phyloP scores from a whole-genome alignment of 2,888 invertebrate genomes.

The Diploptera punctata region DNA sequence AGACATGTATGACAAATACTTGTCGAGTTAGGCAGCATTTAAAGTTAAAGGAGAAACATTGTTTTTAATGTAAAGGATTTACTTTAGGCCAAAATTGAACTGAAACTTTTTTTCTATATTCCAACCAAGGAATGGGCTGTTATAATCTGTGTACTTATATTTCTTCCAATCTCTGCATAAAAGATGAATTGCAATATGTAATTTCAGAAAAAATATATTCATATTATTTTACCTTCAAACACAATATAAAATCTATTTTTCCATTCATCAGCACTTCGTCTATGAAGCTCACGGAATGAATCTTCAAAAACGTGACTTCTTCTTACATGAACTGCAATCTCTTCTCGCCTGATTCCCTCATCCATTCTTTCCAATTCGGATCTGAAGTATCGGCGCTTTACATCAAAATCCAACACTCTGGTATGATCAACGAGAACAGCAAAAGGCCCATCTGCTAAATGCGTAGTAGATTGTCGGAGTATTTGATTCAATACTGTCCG shows the following conservation, averaged over 20 bases:
- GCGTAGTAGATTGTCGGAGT: constrained; percentile 77
- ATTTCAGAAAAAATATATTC: constrained; percentile 35
- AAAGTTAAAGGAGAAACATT: too few species aligned
- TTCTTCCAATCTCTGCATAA: too few species aligned
- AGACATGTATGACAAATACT: too few species aligned
- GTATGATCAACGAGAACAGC: constrained; percentile 88
- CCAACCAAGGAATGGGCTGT: too few species aligned
- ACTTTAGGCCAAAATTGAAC: too few species aligned
- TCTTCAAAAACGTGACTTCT: constrained; percentile 88
- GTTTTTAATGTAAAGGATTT: too few species aligned
- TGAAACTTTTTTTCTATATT: too few species aligned
- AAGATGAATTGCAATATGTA: constrained; percentile 20
- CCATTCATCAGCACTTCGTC: constrained; percentile 86
- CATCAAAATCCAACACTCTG: constrained; percentile 87
- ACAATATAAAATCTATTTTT: constrained; percentile 91
- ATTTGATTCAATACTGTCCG: constrained; percentile 89
- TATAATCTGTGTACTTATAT: too few species aligned
- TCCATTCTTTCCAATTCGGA: constrained; percentile 86
- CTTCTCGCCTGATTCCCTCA: constrained; percentile 79
- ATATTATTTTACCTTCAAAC: constrained; percentile 72
- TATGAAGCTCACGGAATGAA: constrained; percentile 84
- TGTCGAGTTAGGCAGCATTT: too few species aligned
- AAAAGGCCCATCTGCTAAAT: constrained; percentile 85
- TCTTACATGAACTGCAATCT: constrained; percentile 85
- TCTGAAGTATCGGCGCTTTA: constrained; percentile 85